Evolutionary conservation across 2,888 invertebrate genomes (phyloP).

Genomic region (Taphrorychus bicolor): DNA sequence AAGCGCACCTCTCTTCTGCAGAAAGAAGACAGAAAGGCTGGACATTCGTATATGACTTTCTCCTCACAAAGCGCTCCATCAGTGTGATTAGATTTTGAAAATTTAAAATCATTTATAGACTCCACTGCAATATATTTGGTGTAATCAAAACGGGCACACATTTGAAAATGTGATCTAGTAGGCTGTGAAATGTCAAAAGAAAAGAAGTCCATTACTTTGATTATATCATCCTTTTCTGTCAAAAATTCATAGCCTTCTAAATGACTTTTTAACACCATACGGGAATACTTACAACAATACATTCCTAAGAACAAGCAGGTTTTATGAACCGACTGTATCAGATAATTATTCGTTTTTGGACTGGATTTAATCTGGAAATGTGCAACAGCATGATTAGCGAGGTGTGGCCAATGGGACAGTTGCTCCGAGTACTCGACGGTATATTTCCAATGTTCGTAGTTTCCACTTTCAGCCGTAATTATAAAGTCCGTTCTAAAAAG

Average conservation of each 20-base stretch:
- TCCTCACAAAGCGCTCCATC: constrained; percentile 64
- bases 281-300: constrained; percentile 66
- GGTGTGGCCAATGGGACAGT: constrained; percentile 70
- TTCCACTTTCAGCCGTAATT: constrained; percentile 69
- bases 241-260: too few species aligned
- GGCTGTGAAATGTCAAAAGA: too few species aligned
- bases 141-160: too few species aligned
- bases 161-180: too few species aligned
- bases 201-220: too few species aligned
- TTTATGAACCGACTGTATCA: constrained; percentile 67
- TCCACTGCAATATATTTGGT: constrained; percentile 64
- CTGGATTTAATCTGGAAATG: constrained; percentile 66
- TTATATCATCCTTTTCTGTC: neutral
- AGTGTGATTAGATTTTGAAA: constrained; percentile 55
- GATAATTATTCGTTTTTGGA: constrained; percentile 60
- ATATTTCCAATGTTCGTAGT: constrained; percentile 75
- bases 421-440: constrained; percentile 70
- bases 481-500: constrained; percentile 66
- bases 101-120: constrained; percentile 68
- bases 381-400: constrained; percentile 66
- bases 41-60: constrained; percentile 69
- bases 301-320: constrained; percentile 68
- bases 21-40: constrained; percentile 63
- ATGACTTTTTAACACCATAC: neutral
- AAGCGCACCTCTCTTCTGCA: constrained; percentile 66